Percentiles rank a stretch among this genome's conserved stretches.
phyloP scores from a whole-genome alignment of 2,888 invertebrate species.

The Scrobipalpa atriplicella region DNA sequence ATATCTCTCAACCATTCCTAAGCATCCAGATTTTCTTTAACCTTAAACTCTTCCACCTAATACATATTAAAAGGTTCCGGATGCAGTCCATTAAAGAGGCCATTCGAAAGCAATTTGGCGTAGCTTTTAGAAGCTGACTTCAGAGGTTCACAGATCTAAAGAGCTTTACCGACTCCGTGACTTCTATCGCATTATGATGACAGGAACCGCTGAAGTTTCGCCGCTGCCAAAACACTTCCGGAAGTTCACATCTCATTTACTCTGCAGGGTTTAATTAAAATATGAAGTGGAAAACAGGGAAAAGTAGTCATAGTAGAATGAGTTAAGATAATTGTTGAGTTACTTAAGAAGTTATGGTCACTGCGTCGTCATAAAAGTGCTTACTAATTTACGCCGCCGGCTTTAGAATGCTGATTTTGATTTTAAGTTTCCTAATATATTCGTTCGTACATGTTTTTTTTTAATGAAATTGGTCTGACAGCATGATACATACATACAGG shows the following conservation, averaged over 20 bases:
- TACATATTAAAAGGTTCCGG: neutral
- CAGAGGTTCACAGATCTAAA: neutral
- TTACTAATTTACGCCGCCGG: too few species aligned
- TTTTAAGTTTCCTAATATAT: too few species aligned
- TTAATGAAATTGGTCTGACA: too few species aligned
- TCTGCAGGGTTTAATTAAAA: neutral
- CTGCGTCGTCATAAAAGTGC: too few species aligned
- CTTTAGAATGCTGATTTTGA: too few species aligned
- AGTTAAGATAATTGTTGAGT: too few species aligned
- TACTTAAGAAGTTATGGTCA: too few species aligned
- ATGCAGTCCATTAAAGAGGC: slow-evolving; percentile 1
- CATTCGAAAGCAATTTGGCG: slow-evolving; percentile 19
- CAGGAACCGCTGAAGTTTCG: neutral
- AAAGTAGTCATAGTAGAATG: too few species aligned
- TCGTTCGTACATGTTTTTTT: too few species aligned
- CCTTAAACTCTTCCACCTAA: neutral
- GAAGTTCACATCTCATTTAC: neutral
- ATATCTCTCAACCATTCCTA: neutral
- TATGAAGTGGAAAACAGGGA: too few species aligned
- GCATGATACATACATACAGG: too few species aligned
- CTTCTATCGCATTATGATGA: neutral
- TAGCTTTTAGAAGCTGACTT: neutral
- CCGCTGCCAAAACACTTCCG: neutral
- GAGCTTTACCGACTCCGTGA: slow-evolving; percentile 9
- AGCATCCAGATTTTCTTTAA: neutral